Base-by-base conservation (phyloP, 2,888 invertebrate species). In the Elysia crispata region DNA sequence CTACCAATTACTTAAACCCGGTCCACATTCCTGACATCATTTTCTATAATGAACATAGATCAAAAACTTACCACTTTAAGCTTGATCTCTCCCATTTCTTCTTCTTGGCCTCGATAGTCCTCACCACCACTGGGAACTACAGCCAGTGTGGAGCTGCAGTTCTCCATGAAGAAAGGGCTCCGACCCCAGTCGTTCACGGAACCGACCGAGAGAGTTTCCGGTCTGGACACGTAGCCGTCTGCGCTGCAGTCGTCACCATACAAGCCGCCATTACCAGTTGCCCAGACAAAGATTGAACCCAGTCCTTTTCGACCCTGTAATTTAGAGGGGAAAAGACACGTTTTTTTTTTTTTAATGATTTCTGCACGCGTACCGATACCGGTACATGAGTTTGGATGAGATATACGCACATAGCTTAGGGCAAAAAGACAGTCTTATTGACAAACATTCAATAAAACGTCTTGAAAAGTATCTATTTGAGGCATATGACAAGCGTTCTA, bases 211-310 rank as follows among this genome's bases (percentile, higher is more conserved):
- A 91, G 80, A 20, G 91, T 89, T 79, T 91, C 88, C 5, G 87
- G 86, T 75, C 89, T 88, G 30, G 87, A 86, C 1, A 91, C 91
- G 77, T 91, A 92, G 66, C 92, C 92, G 81, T 92, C 92, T 33
- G 89, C 88, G 30, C 86, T 89, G 83, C 92, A 92, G 82, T 87
- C 86, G 77, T 92, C 92, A 20, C 83, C 86, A 23, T 85, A 82
- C 62, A 82, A 74, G 0, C 92, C 91, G 13, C 92, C 92, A 82
- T 92, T 92, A 49, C 92, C 92, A 8, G 91, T 89, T 0, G 92
- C 91, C 91, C 91, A 92, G 11, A 91, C 89, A 84, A 85, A 91
- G 30, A 92, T 87, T 66, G 82, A 87, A 3, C 92, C 92, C 54
- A 85, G 84, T 0, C 90, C 90, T 41, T 82, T 78, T 8, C 92